Evolutionary conservation across 2,888 invertebrate genomes (phyloP), one percentile per base, ranked within the genome.

Genomic region (Drosophila acutilabella): DNA sequence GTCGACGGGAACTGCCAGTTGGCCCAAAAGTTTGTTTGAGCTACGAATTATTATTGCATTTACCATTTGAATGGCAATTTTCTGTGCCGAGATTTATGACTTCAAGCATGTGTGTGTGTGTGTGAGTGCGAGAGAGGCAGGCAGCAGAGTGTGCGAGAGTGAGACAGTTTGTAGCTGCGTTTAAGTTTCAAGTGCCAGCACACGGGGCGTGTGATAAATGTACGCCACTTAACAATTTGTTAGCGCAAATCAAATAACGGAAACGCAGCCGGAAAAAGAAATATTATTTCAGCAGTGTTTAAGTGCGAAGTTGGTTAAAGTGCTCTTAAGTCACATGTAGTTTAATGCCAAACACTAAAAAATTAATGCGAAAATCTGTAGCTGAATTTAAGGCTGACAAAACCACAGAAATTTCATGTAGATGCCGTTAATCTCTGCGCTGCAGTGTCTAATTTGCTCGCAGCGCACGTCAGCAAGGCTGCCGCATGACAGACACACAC

Each of bases 21-120:
- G 64, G 59, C 52, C 58, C 41, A 54, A 57, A 58, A 65, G 51
- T 74, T 74, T 82, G 58, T 74, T 69, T 69, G 74, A 71, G 64
- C 64, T 68, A 66, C 77, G 82, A 80, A 77, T 80, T 81, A 81
- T 81, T 86, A 81, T 85, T 85, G 86, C 80, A 82, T 82, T 81
- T 85, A 53, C 60, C 65, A 73, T 80, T 79, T 79, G 67, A 73
- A 67, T 80, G 73, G 48, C 60, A 71, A 64, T 74, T 54, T 61
- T 36, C 54, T 48, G 52, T 56, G 52, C 58, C 38, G 57, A 81
- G 64, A 68, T 67, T 75, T 75, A 77, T 67, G 62, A 26, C 45
- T 57, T 10, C 42, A 1, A 18, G 44, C 36, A 38, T 40, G 40
- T 30, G 47, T 44, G 20, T 42, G 50, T 38, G 56, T 36, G 16